Evolutionary conservation across 2,113 vertebrate genomes (phyloP), one percentile per base, ranked within the genome.

Genomic region (Agapornis roseicollis): DNA sequence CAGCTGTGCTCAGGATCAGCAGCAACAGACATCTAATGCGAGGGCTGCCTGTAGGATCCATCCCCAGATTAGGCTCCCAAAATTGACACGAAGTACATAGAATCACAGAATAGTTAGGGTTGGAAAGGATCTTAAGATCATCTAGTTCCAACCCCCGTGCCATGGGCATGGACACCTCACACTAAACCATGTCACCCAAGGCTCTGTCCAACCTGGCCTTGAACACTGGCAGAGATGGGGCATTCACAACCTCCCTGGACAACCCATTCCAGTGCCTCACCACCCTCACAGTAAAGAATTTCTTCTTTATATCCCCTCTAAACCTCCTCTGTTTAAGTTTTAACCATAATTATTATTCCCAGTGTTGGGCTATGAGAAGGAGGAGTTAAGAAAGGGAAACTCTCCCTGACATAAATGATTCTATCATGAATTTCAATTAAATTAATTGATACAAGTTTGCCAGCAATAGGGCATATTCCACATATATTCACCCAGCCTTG

Each of bases 391-490:
- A 84, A 71, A 80, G 28, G 56, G 39, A 79, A 95, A 77, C 42
- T 56, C 63, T 47, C 27, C 69, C 50, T 77, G 66, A 68, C 70
- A 95, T 84, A 92, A 95, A 94, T 91, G 55, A 95, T 93, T 94
- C 77, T 60, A 89, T 63, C 76, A 91, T 55, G 69, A 85, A 72
- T 76, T 93, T 97, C 88, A 96, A 70, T 96, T 96, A 88, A 84
- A 94, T 86, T 95, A 92, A 97, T 71, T 91, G 94, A 96, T 91
- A 95, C 37, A 79, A 52, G 76, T 97, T 95, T 92, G 50, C 53
- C 47, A 92, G 69, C 81, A 87, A 84, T 25, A 81, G 80, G 66
- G 87, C 94, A 94, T 95, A 79, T 86, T 46, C 61, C 52, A 86
- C 10, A 5, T 69, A 47, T 58, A 87, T 85, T 93, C 56, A 58